A percentile compares a stretch with the other conserved stretches of the same genome.
Conservation (phyloP, 2,797 vertebrate genomes). For the Aulostomus chinensis region DNA sequence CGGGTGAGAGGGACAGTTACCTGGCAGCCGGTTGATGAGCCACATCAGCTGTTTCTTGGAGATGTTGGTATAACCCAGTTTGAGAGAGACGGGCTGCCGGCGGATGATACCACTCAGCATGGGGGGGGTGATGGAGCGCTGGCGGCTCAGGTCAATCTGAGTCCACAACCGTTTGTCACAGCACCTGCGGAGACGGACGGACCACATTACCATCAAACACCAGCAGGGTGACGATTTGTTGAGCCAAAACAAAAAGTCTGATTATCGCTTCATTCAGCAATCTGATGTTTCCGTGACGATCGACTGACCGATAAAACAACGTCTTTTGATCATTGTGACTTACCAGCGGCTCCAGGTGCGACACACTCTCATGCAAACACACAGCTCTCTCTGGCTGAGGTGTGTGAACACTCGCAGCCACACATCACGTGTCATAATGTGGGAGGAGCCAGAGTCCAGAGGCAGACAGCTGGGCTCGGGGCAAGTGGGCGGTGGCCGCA, state of each 20-base stretch:
- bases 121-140: slow-evolving; percentile 90
- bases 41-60: slow-evolving; percentile 95
- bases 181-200: slow-evolving; percentile 87
- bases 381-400: slow-evolving; percentile 88
- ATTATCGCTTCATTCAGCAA: no score
- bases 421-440: slow-evolving; percentile 85
- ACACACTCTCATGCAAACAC: slow-evolving; percentile 93
- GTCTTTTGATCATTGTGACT: no score
- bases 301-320: no score
- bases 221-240: no score
- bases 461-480: slow-evolving; percentile 90
- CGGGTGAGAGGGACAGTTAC: slow-evolving; percentile 57
- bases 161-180: slow-evolving; percentile 91
- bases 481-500: slow-evolving; percentile 88
- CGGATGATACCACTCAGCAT: slow-evolving; percentile 94
- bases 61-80: slow-evolving; percentile 92
- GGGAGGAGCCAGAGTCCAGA: slow-evolving; percentile 86
- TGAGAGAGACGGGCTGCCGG: slow-evolving; percentile 86
- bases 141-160: slow-evolving; percentile 88
- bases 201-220: no score
- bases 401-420: slow-evolving; percentile 90
- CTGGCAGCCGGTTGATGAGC: slow-evolving; percentile 91
- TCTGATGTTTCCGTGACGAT: no score
- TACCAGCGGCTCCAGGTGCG: slow-evolving; percentile 94
- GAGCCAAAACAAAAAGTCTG: no score